Evolutionary conservation across 2,888 invertebrate species (phyloP).

Genomic region (Fragum whitleyi): DNA sequence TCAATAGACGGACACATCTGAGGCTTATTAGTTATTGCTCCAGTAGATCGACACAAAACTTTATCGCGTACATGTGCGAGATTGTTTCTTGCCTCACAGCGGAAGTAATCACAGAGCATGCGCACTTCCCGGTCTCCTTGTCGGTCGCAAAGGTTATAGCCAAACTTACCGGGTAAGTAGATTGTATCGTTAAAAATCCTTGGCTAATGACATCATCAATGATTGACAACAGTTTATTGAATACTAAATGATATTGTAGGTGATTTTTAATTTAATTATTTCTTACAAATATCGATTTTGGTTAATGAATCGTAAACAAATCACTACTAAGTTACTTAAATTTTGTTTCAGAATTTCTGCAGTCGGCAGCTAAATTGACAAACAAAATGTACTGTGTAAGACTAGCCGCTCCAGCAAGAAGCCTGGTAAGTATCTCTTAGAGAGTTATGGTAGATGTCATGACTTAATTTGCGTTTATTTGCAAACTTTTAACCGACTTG

Average conservation of each 20-base stretch:
- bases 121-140: conserved; percentile 70
- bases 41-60: background rate
- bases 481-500: no score
- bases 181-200: background rate
- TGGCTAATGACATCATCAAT: background rate
- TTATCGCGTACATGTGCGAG: background rate
- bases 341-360: background rate
- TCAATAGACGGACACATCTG: no score
- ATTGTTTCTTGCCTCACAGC: background rate
- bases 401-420: conserved; percentile 77
- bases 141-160: conserved; percentile 63
- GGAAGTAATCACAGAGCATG: conserved; percentile 59
- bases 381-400: conserved; percentile 70
- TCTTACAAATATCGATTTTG: no score
- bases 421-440: conserved; percentile 75
- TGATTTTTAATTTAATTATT: no score
- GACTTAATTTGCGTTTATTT: background rate
- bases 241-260: no score
- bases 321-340: background rate
- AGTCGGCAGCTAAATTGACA: conserved; percentile 19
- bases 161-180: conserved; percentile 4
- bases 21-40: no score
- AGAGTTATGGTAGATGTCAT: no score
- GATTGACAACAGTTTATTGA: background rate
- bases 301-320: no score